These are phyloP conservation scores for Halictus quadricinctus DNA, from an alignment of 2,888 invertebrate genomes.

Conservation along the genomic window DNA sequence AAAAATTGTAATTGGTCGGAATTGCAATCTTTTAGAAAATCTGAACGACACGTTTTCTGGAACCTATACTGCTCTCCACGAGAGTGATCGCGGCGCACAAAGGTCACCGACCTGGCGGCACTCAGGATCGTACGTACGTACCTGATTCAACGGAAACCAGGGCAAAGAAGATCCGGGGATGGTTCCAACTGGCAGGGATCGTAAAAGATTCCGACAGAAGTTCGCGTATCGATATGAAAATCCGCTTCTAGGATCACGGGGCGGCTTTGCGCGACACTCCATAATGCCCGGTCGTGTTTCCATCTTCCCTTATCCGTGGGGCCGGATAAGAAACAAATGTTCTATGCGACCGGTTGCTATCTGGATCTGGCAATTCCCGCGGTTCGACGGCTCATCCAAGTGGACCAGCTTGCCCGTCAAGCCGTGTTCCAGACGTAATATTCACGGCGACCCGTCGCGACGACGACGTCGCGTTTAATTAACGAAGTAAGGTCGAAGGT, in stretches of 20 bases:
- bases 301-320: not conserved
- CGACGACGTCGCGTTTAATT: constrained; percentile 46
- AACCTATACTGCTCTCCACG: not conserved
- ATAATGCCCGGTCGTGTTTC: constrained; percentile 26
- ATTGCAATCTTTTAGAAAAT: too few species aligned
- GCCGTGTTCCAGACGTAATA: constrained; percentile 49
- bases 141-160: not conserved
- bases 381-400: constrained; percentile 28
- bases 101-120: too few species aligned
- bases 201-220: constrained; percentile 10
- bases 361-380: constrained; percentile 1
- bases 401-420: constrained; percentile 32
- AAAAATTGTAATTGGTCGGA: too few species aligned
- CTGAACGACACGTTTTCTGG: too few species aligned
- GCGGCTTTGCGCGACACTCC: constrained; percentile 17
- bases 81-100: too few species aligned
- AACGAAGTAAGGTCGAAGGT: constrained; percentile 54
- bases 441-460: not conserved
- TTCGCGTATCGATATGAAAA: constrained; percentile 35
- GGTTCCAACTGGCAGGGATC: not conserved
- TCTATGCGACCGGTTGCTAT: not conserved
- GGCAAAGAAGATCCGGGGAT: not conserved
- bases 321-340: not conserved
- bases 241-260: constrained; percentile 23
- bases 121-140: not conserved